Conservation (phyloP, 37 sponge, comb jelly and placozoan species). For the Geodia barretti region DNA sequence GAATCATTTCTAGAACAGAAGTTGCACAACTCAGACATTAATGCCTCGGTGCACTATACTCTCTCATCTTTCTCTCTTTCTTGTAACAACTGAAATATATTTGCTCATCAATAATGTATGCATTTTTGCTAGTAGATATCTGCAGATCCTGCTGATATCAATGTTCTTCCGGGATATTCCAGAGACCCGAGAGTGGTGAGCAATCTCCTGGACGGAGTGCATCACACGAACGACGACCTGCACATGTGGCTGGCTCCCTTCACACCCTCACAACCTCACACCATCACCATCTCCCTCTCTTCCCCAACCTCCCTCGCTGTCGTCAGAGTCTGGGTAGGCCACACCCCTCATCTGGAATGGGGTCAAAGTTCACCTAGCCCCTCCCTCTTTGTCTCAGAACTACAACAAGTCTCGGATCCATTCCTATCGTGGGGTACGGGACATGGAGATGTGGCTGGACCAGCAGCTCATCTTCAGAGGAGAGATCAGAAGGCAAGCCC, state of each 20-base stretch:
- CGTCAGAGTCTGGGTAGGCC: slow-evolving; percentile 93
- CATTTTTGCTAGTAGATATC: slow-evolving; percentile 87
- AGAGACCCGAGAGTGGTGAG: slow-evolving; percentile 88
- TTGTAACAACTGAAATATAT: no score
- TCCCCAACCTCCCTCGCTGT: slow-evolving; percentile 63
- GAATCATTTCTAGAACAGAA: no score
- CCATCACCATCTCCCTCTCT: slow-evolving; percentile 64
- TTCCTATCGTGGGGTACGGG: slow-evolving; percentile 88
- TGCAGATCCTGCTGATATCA: slow-evolving; percentile 96
- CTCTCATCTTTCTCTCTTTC: no score
- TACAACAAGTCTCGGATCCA: slow-evolving; percentile 99
- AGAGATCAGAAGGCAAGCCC: slow-evolving; percentile 81
- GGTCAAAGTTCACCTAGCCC: neutral
- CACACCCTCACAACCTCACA: slow-evolving; percentile 77
- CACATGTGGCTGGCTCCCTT: slow-evolving; percentile 99
- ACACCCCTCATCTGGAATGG: no score
- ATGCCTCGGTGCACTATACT: no score
- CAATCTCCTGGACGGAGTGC: slow-evolving; percentile 92
- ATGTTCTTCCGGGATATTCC: slow-evolving; percentile 82
- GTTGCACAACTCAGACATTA: no score
- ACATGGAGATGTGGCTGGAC: slow-evolving; percentile 85
- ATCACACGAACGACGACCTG: slow-evolving; percentile 93
- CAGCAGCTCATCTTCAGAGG: slow-evolving; percentile 80
- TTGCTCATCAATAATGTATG: no score
- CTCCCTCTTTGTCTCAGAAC: slow-evolving; percentile 57